A percentile compares a stretch with the other conserved stretches of the same genome.
phyloP scores from a whole-genome alignment of 1,140 invertebrate genomes.

The Aphis gossypii region DNA sequence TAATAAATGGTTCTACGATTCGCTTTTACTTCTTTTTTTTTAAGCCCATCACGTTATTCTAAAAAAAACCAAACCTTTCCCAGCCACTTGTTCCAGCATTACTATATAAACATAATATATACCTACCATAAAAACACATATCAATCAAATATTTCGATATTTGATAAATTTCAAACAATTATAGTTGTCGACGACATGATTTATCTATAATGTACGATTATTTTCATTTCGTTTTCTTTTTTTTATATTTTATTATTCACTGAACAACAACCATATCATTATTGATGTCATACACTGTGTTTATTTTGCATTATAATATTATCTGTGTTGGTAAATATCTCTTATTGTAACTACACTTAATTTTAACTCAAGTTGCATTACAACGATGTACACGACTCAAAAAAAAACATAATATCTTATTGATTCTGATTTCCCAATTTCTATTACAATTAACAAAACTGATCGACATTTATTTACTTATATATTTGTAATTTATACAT shows the following conservation, averaged over 20 bases:
- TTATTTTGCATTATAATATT: background rate
- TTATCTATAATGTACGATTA: background rate
- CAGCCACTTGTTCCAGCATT: too few species aligned
- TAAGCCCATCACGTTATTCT: background rate
- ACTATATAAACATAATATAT: background rate
- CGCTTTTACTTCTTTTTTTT: background rate
- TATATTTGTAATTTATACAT: too few species aligned
- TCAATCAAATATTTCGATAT: constrained; percentile 15
- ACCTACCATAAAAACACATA: background rate
- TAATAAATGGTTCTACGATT: background rate
- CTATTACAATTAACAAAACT: background rate
- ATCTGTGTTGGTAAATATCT: background rate
- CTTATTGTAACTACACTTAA: background rate
- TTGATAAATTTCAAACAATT: background rate
- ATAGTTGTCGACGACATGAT: background rate
- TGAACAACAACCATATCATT: background rate
- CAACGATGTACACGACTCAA: background rate
- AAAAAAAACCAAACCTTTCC: background rate
- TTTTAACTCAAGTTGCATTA: background rate
- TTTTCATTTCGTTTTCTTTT: background rate
- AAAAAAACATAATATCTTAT: background rate
- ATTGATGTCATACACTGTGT: background rate
- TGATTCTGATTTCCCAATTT: background rate
- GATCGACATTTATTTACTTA: background rate
- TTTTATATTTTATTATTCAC: background rate